phyloP scores from a whole-genome alignment of 2,113 vertebrate genomes.

The Siniperca chuatsi region DNA sequence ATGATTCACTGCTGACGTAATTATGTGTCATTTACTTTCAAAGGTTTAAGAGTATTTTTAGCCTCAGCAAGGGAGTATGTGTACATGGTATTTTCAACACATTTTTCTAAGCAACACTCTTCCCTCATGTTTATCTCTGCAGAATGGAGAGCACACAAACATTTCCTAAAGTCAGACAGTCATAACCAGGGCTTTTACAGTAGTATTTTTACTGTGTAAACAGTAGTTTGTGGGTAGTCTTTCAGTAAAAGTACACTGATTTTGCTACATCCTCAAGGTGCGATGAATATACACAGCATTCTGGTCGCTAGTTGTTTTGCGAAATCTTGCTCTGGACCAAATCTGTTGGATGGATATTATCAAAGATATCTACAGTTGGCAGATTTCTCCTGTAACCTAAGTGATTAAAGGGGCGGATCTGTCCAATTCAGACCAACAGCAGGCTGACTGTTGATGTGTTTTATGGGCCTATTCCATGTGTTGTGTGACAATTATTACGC shows the following conservation, averaged over 20 bases:
- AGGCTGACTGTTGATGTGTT: constrained; percentile 38
- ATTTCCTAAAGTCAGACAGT: neutral
- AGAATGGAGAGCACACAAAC: neutral
- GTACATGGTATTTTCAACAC: neutral
- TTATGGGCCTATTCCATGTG: constrained; percentile 33
- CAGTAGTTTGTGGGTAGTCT: neutral
- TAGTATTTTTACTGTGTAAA: neutral
- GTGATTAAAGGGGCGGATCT: constrained; percentile 26
- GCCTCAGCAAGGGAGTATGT: neutral
- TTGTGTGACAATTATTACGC: constrained; percentile 24
- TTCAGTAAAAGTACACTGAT: neutral
- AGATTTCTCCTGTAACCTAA: constrained; percentile 6
- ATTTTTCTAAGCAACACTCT: neutral
- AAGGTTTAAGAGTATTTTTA: constrained; percentile 5
- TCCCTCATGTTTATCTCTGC: neutral
- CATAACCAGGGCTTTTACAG: neutral
- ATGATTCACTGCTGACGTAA: neutral
- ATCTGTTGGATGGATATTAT: constrained; percentile 8
- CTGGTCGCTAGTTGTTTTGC: constrained; percentile 7
- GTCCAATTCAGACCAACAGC: constrained; percentile 28
- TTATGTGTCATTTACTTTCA: neutral
- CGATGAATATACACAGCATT: constrained; percentile 8
- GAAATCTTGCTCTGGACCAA: neutral
- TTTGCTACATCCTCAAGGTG: neutral
- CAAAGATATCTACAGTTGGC: constrained; percentile 34